A percentile compares a stretch with the other conserved stretches of the same genome.
These are phyloP conservation scores for Seriola dumerili DNA, from an alignment of 2,113 vertebrate species.

Conservation along the genomic window DNA sequence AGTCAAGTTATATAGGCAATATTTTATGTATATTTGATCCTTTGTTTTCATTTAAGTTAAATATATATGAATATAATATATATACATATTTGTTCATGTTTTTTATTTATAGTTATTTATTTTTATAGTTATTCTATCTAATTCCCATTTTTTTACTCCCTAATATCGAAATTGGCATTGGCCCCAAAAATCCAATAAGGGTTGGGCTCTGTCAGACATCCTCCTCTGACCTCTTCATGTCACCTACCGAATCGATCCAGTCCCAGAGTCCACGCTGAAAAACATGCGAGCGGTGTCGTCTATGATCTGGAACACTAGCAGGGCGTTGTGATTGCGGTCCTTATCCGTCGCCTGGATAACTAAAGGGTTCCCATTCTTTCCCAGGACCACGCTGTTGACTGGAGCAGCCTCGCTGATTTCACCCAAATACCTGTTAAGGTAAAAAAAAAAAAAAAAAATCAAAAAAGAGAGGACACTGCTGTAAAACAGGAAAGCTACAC, in stretches of 20 bases:
- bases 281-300: conserved; percentile 93
- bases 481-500: neutral
- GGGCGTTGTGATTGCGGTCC: conserved; percentile 94
- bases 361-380: conserved; percentile 87
- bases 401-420: conserved; percentile 93
- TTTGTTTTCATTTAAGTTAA: no score
- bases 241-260: conserved; percentile 90
- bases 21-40: no score
- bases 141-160: no score
- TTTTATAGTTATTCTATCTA: no score
- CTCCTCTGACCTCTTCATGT: neutral
- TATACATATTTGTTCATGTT: no score
- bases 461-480: neutral
- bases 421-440: conserved; percentile 69
- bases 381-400: conserved; percentile 92
- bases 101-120: no score
- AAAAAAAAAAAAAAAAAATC: neutral
- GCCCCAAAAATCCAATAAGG: no score
- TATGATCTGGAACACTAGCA: conserved; percentile 95
- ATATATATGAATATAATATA: no score
- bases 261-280: conserved; percentile 96
- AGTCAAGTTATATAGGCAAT: no score
- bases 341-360: conserved; percentile 92
- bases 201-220: no score
- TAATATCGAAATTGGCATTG: no score